Evolutionary conservation across 2,797 vertebrate species (phyloP), one percentile per base, ranked within the genome.

Genomic region (Jordanella pulchra): DNA sequence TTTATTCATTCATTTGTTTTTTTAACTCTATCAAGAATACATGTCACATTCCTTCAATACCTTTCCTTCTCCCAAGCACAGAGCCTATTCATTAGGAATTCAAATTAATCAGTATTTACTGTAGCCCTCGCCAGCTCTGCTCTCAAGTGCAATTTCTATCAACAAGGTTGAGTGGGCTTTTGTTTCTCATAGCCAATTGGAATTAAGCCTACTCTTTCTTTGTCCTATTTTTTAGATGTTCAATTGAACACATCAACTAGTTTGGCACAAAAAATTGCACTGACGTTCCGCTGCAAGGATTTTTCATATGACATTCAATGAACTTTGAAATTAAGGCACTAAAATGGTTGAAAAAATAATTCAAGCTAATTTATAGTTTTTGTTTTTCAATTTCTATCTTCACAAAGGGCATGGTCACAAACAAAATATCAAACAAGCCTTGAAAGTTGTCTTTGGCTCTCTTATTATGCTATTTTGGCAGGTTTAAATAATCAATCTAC

Each of bases 91-190:
- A 92, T 92, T 90, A 89, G 78, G 84, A 90, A 92, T 91, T 91
- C 90, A 92, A 92, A 92, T 92, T 84, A 92, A 89, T 90, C 89
- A 85, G 90, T 91, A 91, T 92, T 93, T 93, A 91, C 89, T 87
- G 88, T 90, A 84, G 88, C 85, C 72, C 85, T 89, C 71, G 87
- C 87, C 89, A 91, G 86, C 87, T 79, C 84, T 66, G 82, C 89
- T 90, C 89, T 91, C 90, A 91, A 92, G 91, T 90, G 89, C 89
- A 90, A 88, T 93, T 92, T 92, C 89, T 91, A 91, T 92, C 92
- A 91, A 90, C 92, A 93, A 93, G 91, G 92, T 92, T 92, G 92
- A 92, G 91, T 91, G 87, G 87, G 86, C 86, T 91, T 93, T 93
- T 92, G 92, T 93, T 90, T 92, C 82, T 89, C 77, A 79, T 79